phyloP scores from a whole-genome alignment of 2,113 vertebrate genomes.

The Lasiurus cinereus region DNA sequence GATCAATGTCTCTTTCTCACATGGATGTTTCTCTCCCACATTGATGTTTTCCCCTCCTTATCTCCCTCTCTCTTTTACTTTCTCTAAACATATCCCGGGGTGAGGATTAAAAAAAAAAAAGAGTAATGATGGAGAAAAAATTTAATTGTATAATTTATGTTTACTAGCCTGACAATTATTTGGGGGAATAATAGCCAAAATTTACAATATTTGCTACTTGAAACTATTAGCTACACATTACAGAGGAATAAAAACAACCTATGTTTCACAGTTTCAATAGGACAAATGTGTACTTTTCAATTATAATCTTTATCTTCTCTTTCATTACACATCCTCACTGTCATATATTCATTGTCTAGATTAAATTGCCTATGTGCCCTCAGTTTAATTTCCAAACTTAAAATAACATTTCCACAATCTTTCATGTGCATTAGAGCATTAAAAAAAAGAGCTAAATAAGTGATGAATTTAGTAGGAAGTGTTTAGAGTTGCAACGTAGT shows the following conservation, averaged over 20 bases:
- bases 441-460: slow-evolving; percentile 43
- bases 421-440: slow-evolving; percentile 32
- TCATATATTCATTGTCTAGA: slow-evolving; percentile 9
- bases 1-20: not conserved
- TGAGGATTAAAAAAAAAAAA: slow-evolving; percentile 34
- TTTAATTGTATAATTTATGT: slow-evolving; percentile 53
- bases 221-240: slow-evolving; percentile 24
- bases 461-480: slow-evolving; percentile 42
- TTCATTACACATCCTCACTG: slow-evolving; percentile 36
- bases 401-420: slow-evolving; percentile 49
- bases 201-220: slow-evolving; percentile 52
- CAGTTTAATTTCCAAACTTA: slow-evolving; percentile 21
- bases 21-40: no score
- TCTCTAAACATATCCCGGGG: not conserved
- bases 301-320: slow-evolving; percentile 46
- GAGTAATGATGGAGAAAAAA: slow-evolving; percentile 40
- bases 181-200: slow-evolving; percentile 48
- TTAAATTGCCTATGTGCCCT: not conserved
- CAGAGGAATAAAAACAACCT: slow-evolving; percentile 37
- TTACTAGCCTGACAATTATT: slow-evolving; percentile 33
- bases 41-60: no score
- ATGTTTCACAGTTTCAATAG: slow-evolving; percentile 23
- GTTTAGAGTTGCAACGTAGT: slow-evolving; percentile 46
- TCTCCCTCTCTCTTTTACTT: not conserved
- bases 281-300: not conserved